phyloP scores from a whole-genome alignment of 2,888 invertebrate species.

The Liodrosophila aerea region DNA sequence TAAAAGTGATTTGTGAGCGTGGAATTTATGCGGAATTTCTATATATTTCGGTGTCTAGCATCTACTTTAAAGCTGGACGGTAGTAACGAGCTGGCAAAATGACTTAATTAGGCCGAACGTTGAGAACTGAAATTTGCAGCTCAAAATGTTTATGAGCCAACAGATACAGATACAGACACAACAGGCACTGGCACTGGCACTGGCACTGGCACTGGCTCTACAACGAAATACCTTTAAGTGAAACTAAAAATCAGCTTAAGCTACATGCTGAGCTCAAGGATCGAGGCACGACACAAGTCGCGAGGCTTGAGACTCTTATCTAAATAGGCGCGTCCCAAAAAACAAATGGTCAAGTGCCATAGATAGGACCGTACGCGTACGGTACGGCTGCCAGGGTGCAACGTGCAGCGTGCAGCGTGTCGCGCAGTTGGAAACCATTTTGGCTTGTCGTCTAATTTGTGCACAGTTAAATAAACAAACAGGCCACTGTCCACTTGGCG shows the following conservation, averaged over 20 bases:
- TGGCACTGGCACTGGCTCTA: no score
- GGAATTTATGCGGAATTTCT: constrained; percentile 61
- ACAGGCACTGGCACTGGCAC: constrained; percentile 24
- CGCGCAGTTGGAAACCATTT: constrained; percentile 1
- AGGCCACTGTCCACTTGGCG: constrained; percentile 61
- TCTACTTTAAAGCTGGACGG: constrained; percentile 17
- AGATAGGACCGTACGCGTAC: constrained; percentile 45
- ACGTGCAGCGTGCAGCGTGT: no score
- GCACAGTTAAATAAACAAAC: constrained; percentile 77
- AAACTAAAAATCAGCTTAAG: constrained; percentile 17
- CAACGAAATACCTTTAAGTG: no score
- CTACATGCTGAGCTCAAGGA: constrained; percentile 45
- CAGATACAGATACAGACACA: constrained; percentile 18
- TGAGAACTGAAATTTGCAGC: constrained; percentile 30
- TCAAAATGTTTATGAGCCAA: constrained; percentile 55
- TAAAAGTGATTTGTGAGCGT: constrained; percentile 70
- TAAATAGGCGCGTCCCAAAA: constrained; percentile 76
- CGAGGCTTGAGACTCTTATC: constrained; percentile 48
- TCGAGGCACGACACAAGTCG: neutral
- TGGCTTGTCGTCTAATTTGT: constrained; percentile 69
- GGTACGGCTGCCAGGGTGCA: no score
- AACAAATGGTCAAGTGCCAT: constrained; percentile 75
- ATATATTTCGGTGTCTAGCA: constrained; percentile 43
- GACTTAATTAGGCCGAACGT: constrained; percentile 67
- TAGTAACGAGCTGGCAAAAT: constrained; percentile 74